phyloP scores from a whole-genome alignment of 2,888 invertebrate genomes.

The Pammene aurita region DNA sequence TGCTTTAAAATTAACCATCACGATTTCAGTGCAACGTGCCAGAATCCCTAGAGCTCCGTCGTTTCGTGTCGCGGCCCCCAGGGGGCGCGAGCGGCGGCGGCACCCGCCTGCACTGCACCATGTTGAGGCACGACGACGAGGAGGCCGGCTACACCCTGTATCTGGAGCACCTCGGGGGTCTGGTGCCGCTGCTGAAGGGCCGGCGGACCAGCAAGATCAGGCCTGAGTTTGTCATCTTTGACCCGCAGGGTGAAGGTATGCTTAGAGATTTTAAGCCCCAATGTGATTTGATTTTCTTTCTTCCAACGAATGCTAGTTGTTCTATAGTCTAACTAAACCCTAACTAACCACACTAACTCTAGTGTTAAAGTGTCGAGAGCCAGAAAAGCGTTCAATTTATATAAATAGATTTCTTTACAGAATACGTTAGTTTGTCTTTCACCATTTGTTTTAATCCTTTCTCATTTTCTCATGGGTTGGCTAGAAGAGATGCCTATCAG shows the following conservation, averaged over 20 bases:
- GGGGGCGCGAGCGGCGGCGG: constrained; percentile 59
- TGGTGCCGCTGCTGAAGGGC: constrained; percentile 97
- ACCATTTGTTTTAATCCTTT: too few species aligned
- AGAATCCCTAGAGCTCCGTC: constrained; percentile 91
- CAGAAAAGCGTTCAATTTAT: too few species aligned
- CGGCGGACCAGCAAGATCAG: constrained; percentile 97
- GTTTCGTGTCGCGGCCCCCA: constrained; percentile 97
- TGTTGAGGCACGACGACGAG: constrained; percentile 96
- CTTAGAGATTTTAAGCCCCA: not conserved
- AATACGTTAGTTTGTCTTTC: too few species aligned
- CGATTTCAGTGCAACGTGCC: constrained; percentile 94
- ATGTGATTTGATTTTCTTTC: constrained; percentile 85
- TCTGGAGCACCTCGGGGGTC: constrained; percentile 97
- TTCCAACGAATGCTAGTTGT: too few species aligned
- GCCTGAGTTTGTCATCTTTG: constrained; percentile 98
- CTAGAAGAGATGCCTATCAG: too few species aligned
- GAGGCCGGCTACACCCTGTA: constrained; percentile 93
- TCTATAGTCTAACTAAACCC: too few species aligned
- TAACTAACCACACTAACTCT: too few species aligned
- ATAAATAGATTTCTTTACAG: too few species aligned
- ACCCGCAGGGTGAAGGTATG: constrained; percentile 92
- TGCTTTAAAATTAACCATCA: not conserved
- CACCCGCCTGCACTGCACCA: constrained; percentile 97
- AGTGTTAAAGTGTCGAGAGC: too few species aligned
- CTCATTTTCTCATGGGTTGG: too few species aligned